These are phyloP conservation scores for Agriopis leucophaearia DNA, from an alignment of 2,888 invertebrate genomes.

Conservation along the genomic window DNA sequence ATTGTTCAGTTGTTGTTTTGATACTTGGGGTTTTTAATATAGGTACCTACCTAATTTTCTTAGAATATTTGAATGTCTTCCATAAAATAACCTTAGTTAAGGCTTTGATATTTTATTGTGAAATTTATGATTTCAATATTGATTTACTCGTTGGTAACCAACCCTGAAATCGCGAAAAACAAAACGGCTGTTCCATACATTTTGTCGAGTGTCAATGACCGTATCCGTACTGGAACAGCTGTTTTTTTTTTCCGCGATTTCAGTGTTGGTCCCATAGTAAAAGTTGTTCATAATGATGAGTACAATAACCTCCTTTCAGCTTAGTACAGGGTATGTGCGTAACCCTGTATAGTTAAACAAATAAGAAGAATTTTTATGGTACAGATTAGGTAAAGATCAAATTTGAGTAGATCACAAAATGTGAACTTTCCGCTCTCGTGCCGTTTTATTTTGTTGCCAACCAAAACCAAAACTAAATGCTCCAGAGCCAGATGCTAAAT, in stretches of 20 bases:
- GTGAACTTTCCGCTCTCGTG: no score
- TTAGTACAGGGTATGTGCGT: no score
- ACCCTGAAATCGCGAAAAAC: no score
- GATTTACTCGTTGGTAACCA: not conserved
- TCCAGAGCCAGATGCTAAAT: slow-evolving; percentile 41
- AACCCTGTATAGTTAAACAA: not conserved
- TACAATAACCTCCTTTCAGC: no score
- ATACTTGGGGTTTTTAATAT: slow-evolving; percentile 6
- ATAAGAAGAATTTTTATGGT: not conserved
- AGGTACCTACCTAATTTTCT: slow-evolving; percentile 18
- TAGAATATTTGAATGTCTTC: slow-evolving; percentile 12
- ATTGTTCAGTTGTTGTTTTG: slow-evolving; percentile 9
- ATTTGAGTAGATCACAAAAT: no score
- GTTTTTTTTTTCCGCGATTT: no score
- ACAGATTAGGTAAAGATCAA: no score
- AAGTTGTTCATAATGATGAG: no score
- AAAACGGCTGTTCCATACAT: no score
- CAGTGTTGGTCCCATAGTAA: no score
- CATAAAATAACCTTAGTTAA: not conserved
- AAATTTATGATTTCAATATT: not conserved
- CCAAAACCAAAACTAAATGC: slow-evolving; percentile 25
- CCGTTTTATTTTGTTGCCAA: slow-evolving; percentile 28
- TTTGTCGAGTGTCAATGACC: no score
- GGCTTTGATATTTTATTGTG: not conserved
- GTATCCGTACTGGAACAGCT: no score